phyloP scores from a whole-genome alignment of 2,113 vertebrate species.

The Scomber colias region DNA sequence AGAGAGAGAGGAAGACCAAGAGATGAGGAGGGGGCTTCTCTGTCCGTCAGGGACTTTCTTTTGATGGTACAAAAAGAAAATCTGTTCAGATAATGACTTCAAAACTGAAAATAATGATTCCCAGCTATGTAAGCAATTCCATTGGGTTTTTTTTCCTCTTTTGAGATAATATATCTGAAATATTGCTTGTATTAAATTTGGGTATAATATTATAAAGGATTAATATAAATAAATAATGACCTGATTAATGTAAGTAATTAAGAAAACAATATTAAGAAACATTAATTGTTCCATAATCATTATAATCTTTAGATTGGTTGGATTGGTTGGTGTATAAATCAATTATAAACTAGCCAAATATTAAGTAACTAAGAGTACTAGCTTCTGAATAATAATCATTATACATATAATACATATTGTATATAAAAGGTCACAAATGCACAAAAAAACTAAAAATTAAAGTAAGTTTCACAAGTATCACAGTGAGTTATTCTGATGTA shows the following conservation, averaged over 20 bases:
- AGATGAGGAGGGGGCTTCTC: slow-evolving; percentile 42
- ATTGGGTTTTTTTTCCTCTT: neutral
- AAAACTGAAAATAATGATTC: slow-evolving; percentile 1
- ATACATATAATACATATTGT: neutral
- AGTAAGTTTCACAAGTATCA: neutral
- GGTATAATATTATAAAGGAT: neutral
- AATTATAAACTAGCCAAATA: neutral
- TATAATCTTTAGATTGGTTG: neutral
- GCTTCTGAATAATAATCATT: neutral
- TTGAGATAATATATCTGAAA: neutral
- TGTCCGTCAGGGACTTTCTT: slow-evolving; percentile 46
- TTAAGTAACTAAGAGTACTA: neutral
- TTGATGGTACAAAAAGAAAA: slow-evolving; percentile 56
- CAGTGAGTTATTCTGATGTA: too few relatives aligned
- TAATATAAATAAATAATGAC: neutral
- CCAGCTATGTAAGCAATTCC: neutral
- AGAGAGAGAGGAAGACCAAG: slow-evolving; percentile 58
- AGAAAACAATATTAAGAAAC: neutral
- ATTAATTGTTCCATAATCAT: neutral
- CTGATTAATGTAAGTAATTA: neutral
- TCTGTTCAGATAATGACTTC: slow-evolving; percentile 12
- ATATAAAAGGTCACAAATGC: neutral
- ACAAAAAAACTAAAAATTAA: neutral
- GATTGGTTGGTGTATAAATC: neutral
- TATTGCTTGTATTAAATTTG: neutral